Evolutionary conservation across 2,797 vertebrate species (phyloP).

Genomic region (Centropyge bicolor): DNA sequence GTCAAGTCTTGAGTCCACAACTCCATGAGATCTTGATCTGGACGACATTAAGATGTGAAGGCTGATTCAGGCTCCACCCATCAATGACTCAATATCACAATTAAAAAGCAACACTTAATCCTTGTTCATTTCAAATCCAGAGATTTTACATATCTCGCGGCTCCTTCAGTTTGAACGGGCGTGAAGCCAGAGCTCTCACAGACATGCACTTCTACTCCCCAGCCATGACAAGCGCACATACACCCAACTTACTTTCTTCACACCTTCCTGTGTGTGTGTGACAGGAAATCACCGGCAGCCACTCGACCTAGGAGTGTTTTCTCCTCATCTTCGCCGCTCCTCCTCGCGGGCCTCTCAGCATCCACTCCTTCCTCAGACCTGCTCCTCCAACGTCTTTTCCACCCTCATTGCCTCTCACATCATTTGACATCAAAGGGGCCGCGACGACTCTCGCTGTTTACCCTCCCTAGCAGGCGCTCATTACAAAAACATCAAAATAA

Average conservation of each 20-base stretch:
- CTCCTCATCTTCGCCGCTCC: conserved; percentile 69
- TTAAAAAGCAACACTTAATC: conserved; percentile 35
- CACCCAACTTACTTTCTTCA: conserved; percentile 43
- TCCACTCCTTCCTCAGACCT: conserved; percentile 71
- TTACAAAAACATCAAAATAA: conserved; percentile 88
- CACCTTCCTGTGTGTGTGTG: conserved; percentile 58
- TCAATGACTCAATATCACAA: conserved; percentile 20
- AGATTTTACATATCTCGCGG: conserved; percentile 45
- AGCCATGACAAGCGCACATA: conserved; percentile 35
- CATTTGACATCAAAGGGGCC: conserved; percentile 82
- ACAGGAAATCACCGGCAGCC: conserved; percentile 73
- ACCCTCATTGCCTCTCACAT: conserved; percentile 70
- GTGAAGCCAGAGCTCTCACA: conserved; percentile 49
- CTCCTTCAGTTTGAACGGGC: conserved; percentile 42
- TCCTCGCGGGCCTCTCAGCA: conserved; percentile 72
- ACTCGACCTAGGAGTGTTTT: conserved; percentile 67
- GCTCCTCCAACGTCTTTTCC: conserved; percentile 56
- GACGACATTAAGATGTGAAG: not conserved
- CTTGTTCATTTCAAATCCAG: conserved; percentile 30
- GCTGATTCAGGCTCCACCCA: conserved; percentile 4
- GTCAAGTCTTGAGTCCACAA: not conserved
- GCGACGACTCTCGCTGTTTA: conserved; percentile 80
- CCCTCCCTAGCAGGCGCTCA: conserved; percentile 83
- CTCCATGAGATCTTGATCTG: not conserved
- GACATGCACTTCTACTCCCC: conserved; percentile 12